phyloP scores from a whole-genome alignment of 2,113 vertebrate species.

The Hepsetus odoe region DNA sequence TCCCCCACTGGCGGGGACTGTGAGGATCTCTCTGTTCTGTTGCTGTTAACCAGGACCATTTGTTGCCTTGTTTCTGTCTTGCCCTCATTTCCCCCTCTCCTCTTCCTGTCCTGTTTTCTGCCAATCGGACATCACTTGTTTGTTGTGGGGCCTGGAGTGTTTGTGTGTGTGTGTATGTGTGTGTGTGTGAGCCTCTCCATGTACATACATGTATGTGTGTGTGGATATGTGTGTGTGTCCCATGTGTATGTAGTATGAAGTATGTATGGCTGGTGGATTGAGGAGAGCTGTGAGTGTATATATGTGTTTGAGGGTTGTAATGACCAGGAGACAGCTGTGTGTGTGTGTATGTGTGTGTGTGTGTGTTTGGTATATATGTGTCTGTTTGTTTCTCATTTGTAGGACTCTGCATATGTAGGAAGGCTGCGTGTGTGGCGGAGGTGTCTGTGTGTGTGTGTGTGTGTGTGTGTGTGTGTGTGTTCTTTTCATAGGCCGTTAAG shows the following conservation, averaged over 20 bases:
- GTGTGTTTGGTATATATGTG: constrained; percentile 17
- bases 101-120: constrained; percentile 60
- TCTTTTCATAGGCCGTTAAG: constrained; percentile 62
- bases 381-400: constrained; percentile 49
- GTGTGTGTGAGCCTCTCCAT: constrained; percentile 9
- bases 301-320: neutral
- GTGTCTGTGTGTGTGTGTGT: neutral
- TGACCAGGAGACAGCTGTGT: no score
- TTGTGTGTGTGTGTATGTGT: neutral
- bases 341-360: constrained; percentile 26
- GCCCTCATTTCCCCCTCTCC: constrained; percentile 49
- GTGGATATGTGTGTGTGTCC: neutral
- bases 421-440: neutral
- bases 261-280: no score
- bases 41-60: constrained; percentile 70
- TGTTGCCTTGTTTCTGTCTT: constrained; percentile 68
- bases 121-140: constrained; percentile 63
- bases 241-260: no score
- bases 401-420: no score
- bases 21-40: constrained; percentile 67
- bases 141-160: neutral
- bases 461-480: constrained; percentile 26
- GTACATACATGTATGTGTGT: neutral
- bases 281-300: neutral
- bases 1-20: constrained; percentile 54